Evolutionary conservation across 2,888 invertebrate genomes (phyloP).

Genomic region (Morpho helenor): DNA sequence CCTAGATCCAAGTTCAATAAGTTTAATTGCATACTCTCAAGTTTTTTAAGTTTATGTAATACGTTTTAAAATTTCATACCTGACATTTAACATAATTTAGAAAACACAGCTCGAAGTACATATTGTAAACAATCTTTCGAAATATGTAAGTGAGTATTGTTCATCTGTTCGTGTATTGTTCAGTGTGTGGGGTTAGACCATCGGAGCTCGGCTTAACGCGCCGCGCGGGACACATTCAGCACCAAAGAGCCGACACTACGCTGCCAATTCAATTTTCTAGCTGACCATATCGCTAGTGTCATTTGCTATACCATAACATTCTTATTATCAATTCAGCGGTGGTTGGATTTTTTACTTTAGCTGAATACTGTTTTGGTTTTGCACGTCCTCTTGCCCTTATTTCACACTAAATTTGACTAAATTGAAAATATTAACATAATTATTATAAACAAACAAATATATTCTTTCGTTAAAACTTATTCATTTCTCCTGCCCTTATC

Average conservation of each 20-base stretch:
- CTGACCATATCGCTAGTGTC: slow-evolving; percentile 58
- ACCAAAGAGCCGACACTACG: slow-evolving; percentile 59
- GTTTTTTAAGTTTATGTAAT: no score
- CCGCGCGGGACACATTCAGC: slow-evolving; percentile 68
- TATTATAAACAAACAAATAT: no score
- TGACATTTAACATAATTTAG: no score
- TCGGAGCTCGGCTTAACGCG: slow-evolving; percentile 58
- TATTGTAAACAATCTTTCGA: slow-evolving; percentile 3
- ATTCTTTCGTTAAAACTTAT: no score
- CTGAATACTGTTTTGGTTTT: background rate
- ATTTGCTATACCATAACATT: slow-evolving; percentile 35
- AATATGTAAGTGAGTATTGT: slow-evolving; percentile 19
- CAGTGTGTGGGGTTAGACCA: slow-evolving; percentile 39
- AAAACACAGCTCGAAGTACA: no score
- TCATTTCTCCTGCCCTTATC: no score
- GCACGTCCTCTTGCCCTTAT: no score
- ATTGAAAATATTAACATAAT: no score
- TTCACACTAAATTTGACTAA: no score
- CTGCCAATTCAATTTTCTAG: slow-evolving; percentile 72
- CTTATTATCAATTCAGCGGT: slow-evolving; percentile 4
- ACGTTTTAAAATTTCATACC: no score
- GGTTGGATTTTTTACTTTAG: background rate
- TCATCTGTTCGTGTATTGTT: slow-evolving; percentile 12
- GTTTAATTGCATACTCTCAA: no score
- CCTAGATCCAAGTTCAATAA: no score